Percentiles rank a stretch among this genome's conserved stretches.
Conservation (phyloP, 2,797 vertebrate species). For the Pygocentrus nattereri region DNA sequence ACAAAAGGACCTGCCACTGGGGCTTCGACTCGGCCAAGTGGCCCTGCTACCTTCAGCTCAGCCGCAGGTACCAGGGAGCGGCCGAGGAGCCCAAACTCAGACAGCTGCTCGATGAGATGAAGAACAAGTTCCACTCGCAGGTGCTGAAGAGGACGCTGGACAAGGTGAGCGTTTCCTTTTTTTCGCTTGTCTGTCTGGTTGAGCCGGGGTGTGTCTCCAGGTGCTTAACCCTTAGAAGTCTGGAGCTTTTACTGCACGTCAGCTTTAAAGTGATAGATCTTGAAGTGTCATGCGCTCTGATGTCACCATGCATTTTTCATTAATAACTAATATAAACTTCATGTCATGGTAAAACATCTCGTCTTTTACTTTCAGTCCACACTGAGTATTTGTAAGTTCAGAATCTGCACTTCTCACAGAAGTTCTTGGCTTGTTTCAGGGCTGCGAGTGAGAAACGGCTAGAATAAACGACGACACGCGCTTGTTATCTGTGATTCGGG, state of each 20-base stretch:
- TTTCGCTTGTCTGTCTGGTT: neutral
- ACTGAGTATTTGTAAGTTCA: no score
- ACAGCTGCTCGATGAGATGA: slow-evolving; percentile 91
- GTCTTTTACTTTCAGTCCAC: no score
- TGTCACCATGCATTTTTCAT: no score
- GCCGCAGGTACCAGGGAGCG: slow-evolving; percentile 90
- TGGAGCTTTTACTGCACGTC: neutral
- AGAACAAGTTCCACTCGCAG: slow-evolving; percentile 92
- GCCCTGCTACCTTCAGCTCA: slow-evolving; percentile 97
- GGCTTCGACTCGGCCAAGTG: slow-evolving; percentile 98
- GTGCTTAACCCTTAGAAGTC: neutral
- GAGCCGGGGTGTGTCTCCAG: neutral
- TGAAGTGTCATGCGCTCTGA: no score
- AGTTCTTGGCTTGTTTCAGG: no score
- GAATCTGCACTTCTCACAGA: no score
- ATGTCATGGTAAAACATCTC: no score
- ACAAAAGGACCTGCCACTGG: slow-evolving; percentile 99
- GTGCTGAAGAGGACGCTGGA: slow-evolving; percentile 83
- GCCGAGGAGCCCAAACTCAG: slow-evolving; percentile 87
- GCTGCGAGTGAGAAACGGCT: neutral
- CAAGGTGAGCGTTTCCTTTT: slow-evolving; percentile 84
- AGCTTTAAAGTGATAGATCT: no score
- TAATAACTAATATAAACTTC: no score
- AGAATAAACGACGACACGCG: no score
- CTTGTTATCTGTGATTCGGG: neutral